Base-by-base conservation (phyloP, 2,113 vertebrate genomes). In the Hippoglossus stenolepis region DNA sequence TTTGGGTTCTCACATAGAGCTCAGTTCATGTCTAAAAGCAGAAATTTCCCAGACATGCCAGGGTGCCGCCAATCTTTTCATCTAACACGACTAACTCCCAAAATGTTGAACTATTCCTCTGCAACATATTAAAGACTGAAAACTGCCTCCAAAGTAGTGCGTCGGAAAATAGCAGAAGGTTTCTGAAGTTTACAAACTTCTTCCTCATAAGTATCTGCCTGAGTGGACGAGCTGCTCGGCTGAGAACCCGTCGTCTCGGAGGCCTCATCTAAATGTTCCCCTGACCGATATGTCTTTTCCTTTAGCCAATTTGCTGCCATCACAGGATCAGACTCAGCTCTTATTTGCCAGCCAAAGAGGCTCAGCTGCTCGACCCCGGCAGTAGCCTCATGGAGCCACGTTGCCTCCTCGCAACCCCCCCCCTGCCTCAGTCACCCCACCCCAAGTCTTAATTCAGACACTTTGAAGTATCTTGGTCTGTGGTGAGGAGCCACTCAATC, bases 401-500 rank as follows among this genome's bases (percentile, higher is more conserved):
- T 45, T 11, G 73, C 82, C 79, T 82, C 75, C 66, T 66, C 60
- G 15, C 81, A 28, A 47, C 85, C 81, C 78, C 78, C 65, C 65
- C 83, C 80, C 58, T 3, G 28, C 67, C 66, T 82, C 73, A 73
- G 54, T 45, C 85, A 51, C 35, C 54, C 71, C 80, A 31, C 76
- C 74, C 81, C 82, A 87, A 89, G 89, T 92, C 89, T 92, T 93
- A 93, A 94, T 92, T 94, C 93, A 94, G 90, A 95, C 96, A 95
- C 97, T 99, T 99, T 99, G 97, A 98, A 98, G 97, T 97, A 95
- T 94, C 95, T 83, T 66, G 80, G 85, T 95, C 96, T 96, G 95
- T 94, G 94, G 95, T 95, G 96, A 97, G 83, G 89, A 97, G 95
- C 95, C 95, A 97, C 95, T 98, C 97, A 99, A 98, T 99, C 97